Evolutionary conservation across 2,797 vertebrate genomes (phyloP).

Genomic region (Acipenser transmontanus): DNA sequence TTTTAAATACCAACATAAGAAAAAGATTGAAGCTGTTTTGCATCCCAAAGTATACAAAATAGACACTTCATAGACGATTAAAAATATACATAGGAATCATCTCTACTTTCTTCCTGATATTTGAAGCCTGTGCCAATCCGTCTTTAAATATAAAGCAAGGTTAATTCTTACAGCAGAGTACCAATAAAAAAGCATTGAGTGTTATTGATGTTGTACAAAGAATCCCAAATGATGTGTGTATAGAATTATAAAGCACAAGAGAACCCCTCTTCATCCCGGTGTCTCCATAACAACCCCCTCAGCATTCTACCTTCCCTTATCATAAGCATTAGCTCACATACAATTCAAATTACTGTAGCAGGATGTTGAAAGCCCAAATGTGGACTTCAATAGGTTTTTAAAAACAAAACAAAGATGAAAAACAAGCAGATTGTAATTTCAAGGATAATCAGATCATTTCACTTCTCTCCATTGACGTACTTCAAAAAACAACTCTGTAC

Average conservation of each 20-base stretch:
- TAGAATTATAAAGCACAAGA: conserved; percentile 43
- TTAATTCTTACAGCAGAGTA: conserved; percentile 33
- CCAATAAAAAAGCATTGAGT: conserved; percentile 37
- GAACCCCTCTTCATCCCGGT: conserved; percentile 35
- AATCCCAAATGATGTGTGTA: conserved; percentile 28
- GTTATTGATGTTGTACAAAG: conserved; percentile 28
- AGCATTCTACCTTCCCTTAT: conserved; percentile 36
- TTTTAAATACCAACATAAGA: conserved; percentile 62
- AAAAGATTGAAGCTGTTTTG: conserved; percentile 13
- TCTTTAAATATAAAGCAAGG: conserved; percentile 27
- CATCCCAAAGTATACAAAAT: no score
- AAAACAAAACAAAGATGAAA: no score
- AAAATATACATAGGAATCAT: no score
- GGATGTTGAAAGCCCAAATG: conserved; percentile 33
- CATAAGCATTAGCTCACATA: conserved; percentile 49
- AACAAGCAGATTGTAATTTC: no score
- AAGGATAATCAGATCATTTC: no score
- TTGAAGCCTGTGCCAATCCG: neutral
- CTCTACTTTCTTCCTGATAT: no score
- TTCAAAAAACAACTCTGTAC: no score
- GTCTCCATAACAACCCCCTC: conserved; percentile 61
- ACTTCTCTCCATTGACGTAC: no score
- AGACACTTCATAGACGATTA: no score
- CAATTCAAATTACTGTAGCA: conserved; percentile 48
- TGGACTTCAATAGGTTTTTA: conserved; percentile 32